Base-by-base conservation (phyloP, 2,888 invertebrate genomes). In the Chrysolina oricalcia region DNA sequence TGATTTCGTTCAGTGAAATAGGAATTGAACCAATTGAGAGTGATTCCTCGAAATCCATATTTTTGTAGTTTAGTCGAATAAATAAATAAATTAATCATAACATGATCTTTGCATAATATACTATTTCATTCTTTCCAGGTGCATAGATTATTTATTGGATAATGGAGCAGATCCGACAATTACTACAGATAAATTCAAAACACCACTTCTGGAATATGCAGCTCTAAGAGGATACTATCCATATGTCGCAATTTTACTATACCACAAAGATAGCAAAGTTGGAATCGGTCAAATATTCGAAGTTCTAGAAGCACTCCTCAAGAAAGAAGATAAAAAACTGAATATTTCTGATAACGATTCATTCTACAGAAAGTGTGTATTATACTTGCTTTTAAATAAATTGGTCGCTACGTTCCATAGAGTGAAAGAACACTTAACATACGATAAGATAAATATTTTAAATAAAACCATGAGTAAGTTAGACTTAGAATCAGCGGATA, bases 161-260 rank as follows among this genome's bases (percentile, higher is more conserved):
- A 83, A 83, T 43, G 81, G 80, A 9, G 84, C 83, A 15, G 80
- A 82, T 69, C 64, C 79, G 9, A 78, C 70, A n/a, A 43, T 59
- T 17, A 73, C 43, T 10, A 73, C 79, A 10, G 72, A 69, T 53
- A 81, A 81, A 73, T 81, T 82, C 63, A 62, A 67, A 15, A 59
- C 15, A 27, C 70, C 80, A 13, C 69, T 83, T 8, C 68, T 83
- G n/a, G 78, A 83, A 73, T 79, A 78, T 15, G 76, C 83, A 10
- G 78, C 81, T 4, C 56, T 76, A 11, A 71, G 80, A 41, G 79
- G 81, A 48, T 84, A 80, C 67, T 84, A 82, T 50, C 84, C 84
- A 0, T 79, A 83, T 50, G 76, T 84, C 8, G 79, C 81, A 0
- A 56, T 83, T 46, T 70, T 84, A 23, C 66, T 84, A 3, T 69